Evolutionary conservation across 2,888 invertebrate species (phyloP).

Genomic region (Eulithis prunata): DNA sequence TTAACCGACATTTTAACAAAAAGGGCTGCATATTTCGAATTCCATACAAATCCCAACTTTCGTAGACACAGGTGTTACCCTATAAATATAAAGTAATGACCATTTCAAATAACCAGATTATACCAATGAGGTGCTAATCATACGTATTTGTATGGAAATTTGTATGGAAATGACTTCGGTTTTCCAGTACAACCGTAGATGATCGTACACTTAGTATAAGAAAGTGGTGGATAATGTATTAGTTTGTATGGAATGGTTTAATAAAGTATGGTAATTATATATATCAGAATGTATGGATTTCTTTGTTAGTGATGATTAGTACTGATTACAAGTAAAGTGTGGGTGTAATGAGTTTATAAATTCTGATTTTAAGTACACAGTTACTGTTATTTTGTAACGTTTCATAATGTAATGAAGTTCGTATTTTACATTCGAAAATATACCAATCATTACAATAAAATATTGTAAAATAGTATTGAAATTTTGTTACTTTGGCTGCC

Average conservation of each 20-base stretch:
- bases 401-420: background rate
- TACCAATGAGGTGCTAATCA: constrained; percentile 43
- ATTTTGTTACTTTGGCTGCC: too few relatives aligned
- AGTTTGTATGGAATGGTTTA: constrained; percentile 9
- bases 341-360: constrained; percentile 21
- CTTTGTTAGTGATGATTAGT: constrained; percentile 29
- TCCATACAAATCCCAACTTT: constrained; percentile 22
- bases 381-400: background rate
- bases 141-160: constrained; percentile 42
- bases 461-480: too few relatives aligned
- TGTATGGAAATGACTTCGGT: constrained; percentile 28
- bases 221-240: constrained; percentile 7
- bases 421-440: too few relatives aligned
- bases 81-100: constrained; percentile 40
- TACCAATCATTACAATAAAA: too few relatives aligned
- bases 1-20: constrained; percentile 1
- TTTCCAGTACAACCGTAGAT: constrained; percentile 25
- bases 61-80: constrained; percentile 36
- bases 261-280: constrained; percentile 30
- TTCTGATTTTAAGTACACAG: background rate
- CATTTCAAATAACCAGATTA: constrained; percentile 44
- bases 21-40: constrained; percentile 20
- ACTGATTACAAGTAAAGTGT: constrained; percentile 18
- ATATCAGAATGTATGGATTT: constrained; percentile 30
- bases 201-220: constrained; percentile 12